Conservation (phyloP, 2,888 invertebrate species). For the Desoria tigrina region DNA sequence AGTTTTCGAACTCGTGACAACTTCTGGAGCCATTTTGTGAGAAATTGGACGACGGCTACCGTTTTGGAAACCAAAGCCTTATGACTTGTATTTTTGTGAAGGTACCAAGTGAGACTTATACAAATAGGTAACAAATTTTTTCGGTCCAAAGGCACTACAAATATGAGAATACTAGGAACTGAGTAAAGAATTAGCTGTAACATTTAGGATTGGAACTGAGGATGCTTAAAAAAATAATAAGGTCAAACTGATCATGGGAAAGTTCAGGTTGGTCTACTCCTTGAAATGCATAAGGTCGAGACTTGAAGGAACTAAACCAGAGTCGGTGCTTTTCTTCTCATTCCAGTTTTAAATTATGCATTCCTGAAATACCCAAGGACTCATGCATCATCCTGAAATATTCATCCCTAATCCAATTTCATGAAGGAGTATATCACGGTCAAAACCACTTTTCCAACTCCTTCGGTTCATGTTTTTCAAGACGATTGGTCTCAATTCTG, state of each 20-base stretch:
- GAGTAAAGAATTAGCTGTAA: no score
- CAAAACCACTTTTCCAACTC: slow-evolving; percentile 6
- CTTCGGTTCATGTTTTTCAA: not conserved
- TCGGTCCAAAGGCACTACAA: no score
- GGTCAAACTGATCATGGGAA: slow-evolving; percentile 20
- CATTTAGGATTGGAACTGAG: no score
- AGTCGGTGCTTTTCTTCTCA: slow-evolving; percentile 16
- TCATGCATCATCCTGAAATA: slow-evolving; percentile 9
- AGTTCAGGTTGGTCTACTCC: slow-evolving; percentile 7
- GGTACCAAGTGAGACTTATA: no score
- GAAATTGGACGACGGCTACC: no score
- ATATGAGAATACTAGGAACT: no score
- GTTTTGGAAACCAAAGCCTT: no score
- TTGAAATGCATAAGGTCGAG: not conserved
- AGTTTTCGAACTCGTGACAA: no score
- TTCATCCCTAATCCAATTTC: slow-evolving; percentile 20
- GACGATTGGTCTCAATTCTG: slow-evolving; percentile 4
- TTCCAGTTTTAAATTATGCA: slow-evolving; percentile 20
- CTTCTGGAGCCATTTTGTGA: no score
- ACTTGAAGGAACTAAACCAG: not conserved
- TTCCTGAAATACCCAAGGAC: slow-evolving; percentile 13
- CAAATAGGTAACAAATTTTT: no score
- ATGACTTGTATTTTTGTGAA: no score
- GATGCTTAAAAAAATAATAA: slow-evolving; percentile 10
- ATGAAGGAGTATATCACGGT: slow-evolving; percentile 14